Base-by-base conservation (phyloP, 2,797 vertebrate genomes). In the Poliocrania exsul region DNA sequence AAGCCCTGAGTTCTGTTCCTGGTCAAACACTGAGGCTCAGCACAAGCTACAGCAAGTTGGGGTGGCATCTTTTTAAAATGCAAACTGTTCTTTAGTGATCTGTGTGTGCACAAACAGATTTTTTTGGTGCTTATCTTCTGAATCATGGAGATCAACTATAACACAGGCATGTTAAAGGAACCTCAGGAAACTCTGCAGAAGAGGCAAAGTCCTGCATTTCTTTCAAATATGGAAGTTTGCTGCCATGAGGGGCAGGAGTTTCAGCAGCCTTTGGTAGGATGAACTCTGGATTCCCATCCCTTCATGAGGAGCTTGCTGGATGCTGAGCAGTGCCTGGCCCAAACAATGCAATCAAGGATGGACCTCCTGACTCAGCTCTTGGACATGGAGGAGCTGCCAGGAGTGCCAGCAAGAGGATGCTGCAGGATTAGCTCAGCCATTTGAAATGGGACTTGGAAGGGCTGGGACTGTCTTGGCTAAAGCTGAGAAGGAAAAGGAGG, bases 401-500 rank as follows among this genome's bases (percentile, higher is more conserved):
- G 35, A 97, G 97, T 0, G 66, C 92, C 69, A 95, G 97, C 51
- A 98, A 95, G 89, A 21, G 28, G 88, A 97, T 97, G 79, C 92
- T 98, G 78, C 96, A 98, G 35, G 96, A 95, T 35, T 97, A 98
- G 65, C 75, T 98, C 71, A 98, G 67, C 0, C 92, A 98, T 40
- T 97, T 98, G 65, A 12, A 51, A 19, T 31, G 50, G 28, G 28
- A 53, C 11, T 19, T 53, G 62, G 98, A 98, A 91, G 97, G 97
- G 31, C 89, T 98, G 67, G 97, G 85, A 97, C 96, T 37, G 98
- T 93, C 2, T 83, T 98, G 95, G 97, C 97, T 79, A 98, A 98
- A 97, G 98, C 62, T 0, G 92, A 98, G 92, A 98, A 98, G 87
- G 97, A 98, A 96, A 98, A 98, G 89, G 98, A 98, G 94, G 97